Evolutionary conservation across 2,113 vertebrate genomes (phyloP), one percentile per base, ranked within the genome.

Genomic region (Esox niger): DNA sequence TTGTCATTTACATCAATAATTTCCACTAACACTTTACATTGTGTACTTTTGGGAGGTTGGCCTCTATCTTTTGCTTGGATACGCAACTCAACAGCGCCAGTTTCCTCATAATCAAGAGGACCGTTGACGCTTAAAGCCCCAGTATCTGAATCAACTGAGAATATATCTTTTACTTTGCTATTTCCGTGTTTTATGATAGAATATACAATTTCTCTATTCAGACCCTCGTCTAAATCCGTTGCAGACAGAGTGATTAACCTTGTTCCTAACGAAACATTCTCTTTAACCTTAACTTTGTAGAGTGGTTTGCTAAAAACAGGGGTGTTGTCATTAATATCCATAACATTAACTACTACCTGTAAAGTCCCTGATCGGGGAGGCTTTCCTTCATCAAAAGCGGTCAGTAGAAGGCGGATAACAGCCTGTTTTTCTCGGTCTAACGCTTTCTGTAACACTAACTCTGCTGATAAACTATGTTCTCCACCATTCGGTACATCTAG

Each of bases 1-100:
- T 93, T 93, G 66, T 93, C 91, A 6, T 92, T 93, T 32, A 73
- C 73, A 46, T 92, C 91, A 25, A 78, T 0, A 3, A 93, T 56
- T 30, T 90, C 72, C 63, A 93, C 0, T 0, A 57, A 47, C 2
- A 93, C 73, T 0, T 3, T 86, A 56, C 90, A 91, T 3, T 93
- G 90, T 0, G 87, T 78, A 0, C 85, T 75, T 0, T 90, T 4
- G 0, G 88, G 77, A 0, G 63, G 72, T 0, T 57, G 49, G 0
- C 91, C 91, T 7, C 68, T 89, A 26, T 81, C 79, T 3, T 55
- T 47, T 5, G 75, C 75, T 35, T 72, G 54, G 15, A 66, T 62
- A 2, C 69, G 62, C 26, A 77, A 58, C 68, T 52, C 0, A 91
- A 81, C 13, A 82, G 66, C 69, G 29, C 52, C 8, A 30, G 57